Evolutionary conservation across 2,797 vertebrate species (phyloP), one percentile per base, ranked within the genome.

Genomic region (Sebastes hubbsi): DNA sequence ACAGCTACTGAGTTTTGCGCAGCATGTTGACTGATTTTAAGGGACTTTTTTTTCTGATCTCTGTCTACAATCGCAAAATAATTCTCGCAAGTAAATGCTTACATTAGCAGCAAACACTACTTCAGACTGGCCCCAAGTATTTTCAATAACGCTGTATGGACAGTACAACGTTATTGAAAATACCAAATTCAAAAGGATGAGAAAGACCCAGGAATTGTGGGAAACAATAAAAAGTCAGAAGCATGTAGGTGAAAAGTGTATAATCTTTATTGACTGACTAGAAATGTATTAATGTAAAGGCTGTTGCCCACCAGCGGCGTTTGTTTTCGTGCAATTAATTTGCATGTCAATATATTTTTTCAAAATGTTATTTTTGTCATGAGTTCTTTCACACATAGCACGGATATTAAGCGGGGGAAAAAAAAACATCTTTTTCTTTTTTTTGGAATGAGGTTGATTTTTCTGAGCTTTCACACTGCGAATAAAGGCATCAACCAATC

Each of bases 331-430:
- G 42, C 42, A 46, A 46, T 46, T 46, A 46, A 46, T 46, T 46
- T 46, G 42, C 42, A 46, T 46, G 3, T 46, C 6, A 18, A 46
- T 8, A 46, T 46, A 46, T 18, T 46, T 46, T 46, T 46, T 46
- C 42, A 8, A 46, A 18, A 8, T 46, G 42, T 46, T 46, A 7
- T 46, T 46, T 46, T 46, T 46, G 16, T 46, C 16, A 46, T 46
- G 16, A 46, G 16, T 4, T 18, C 42, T 18, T 46, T 46, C 42
- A 46, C 16, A 46, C 7, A 8, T 0, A 46, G 42, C 42, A 18
- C 0, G 0, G 42, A 46, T 46, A 46, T 46, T 46, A 46, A 46
- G 42, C 6, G 3, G 38, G 13, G 38, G 0, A 1, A 46, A 46
- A 42, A 42, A 46, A 46, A 12, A 5, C 0, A 36, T 42, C 13